Evolutionary conservation across 2,888 invertebrate genomes (phyloP).

Genomic region (Rosalia funebris): DNA sequence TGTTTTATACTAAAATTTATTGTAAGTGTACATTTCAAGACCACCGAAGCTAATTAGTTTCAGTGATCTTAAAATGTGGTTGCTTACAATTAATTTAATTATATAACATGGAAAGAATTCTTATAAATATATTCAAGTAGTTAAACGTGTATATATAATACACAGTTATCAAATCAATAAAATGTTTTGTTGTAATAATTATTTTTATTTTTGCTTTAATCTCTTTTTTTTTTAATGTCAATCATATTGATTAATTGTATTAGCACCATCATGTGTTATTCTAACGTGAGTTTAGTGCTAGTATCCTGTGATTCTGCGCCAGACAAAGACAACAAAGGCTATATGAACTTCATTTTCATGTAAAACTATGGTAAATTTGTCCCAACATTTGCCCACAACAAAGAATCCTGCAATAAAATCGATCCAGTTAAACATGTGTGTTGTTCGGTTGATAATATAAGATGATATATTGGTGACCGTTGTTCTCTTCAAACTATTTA

Average conservation of each 20-base stretch:
- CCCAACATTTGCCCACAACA: background rate
- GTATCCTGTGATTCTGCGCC: background rate
- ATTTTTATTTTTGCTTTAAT: conserved; percentile 28
- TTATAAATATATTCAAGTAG: conserved; percentile 38
- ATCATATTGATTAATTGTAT: conserved; percentile 1
- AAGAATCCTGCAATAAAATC: background rate
- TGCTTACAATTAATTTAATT: conserved; percentile 23
- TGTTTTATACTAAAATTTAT: too few relatives aligned
- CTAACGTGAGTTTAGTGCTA: conserved; percentile 12
- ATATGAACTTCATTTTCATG: background rate
- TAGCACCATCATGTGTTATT: conserved; percentile 8
- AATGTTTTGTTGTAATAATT: conserved; percentile 44
- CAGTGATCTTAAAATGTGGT: conserved; percentile 23
- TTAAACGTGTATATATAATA: conserved; percentile 45
- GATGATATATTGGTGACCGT: background rate
- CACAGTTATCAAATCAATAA: conserved; percentile 40
- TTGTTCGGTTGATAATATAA: conserved; percentile 1
- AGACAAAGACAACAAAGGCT: background rate
- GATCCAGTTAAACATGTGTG: background rate
- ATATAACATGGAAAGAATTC: conserved; percentile 29
- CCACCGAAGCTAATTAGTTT: conserved; percentile 5
- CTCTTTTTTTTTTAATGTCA: too few relatives aligned
- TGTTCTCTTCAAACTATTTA: background rate
- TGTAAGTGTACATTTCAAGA: too few relatives aligned
- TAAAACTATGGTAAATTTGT: background rate